Evolutionary conservation across 1,140 invertebrate genomes (phyloP).

Genomic region (Kradibia gibbosae): DNA sequence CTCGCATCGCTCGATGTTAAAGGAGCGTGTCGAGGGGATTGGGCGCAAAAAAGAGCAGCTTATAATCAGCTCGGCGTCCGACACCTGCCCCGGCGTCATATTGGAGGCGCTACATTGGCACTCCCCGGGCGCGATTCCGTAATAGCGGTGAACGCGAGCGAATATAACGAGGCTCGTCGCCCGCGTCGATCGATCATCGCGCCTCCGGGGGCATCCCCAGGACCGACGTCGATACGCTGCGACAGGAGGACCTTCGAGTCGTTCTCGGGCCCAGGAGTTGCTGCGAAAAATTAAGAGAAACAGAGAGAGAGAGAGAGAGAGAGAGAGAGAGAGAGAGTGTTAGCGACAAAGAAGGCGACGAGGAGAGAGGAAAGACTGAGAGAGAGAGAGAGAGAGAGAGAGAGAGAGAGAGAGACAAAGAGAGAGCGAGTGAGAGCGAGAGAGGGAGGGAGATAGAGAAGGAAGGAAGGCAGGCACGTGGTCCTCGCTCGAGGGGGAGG

Average conservation of each 20-base stretch:
- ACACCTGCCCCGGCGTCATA: neutral
- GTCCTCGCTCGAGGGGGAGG: constrained; percentile 39
- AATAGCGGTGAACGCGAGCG: neutral
- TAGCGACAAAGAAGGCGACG: neutral
- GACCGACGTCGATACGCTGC: constrained; percentile 6
- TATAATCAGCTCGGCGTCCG: neutral
- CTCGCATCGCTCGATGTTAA: neutral
- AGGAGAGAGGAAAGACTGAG: neutral
- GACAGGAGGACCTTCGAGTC: neutral
- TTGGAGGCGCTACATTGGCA: constrained; percentile 12
- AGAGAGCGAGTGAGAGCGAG: neutral
- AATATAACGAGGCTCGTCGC: constrained; percentile 22
- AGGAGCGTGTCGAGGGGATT: neutral
- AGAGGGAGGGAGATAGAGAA: neutral
- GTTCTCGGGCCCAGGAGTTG: neutral
- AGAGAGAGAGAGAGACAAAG: neutral
- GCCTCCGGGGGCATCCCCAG: neutral
- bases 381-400: neutral
- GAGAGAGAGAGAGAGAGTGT: neutral
- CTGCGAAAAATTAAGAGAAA: no score
- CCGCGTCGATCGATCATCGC: constrained; percentile 39
- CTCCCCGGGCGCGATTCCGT: constrained; percentile 15
- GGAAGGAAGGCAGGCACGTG: constrained; percentile 18
- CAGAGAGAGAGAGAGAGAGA: no score
- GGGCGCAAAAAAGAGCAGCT: neutral